phyloP scores from a whole-genome alignment of 2,888 invertebrate genomes.

The Biston betularia region DNA sequence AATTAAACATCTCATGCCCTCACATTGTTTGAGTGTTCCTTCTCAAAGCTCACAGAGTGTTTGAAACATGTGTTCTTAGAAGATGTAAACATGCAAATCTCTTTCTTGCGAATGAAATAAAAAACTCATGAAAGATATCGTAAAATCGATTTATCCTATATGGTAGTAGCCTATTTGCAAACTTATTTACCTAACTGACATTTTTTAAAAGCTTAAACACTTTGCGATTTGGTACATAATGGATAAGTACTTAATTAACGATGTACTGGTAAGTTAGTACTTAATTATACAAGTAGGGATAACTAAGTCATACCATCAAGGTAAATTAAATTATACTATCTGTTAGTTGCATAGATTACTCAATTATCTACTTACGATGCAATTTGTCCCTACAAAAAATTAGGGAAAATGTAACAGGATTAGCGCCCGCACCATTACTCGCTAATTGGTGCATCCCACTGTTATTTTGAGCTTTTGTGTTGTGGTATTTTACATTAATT shows the following conservation, averaged over 20 bases:
- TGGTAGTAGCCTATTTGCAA: background rate
- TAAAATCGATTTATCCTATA: conserved; percentile 41
- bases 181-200: background rate
- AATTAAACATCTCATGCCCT: conserved; percentile 11
- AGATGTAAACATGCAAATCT: conserved; percentile 66
- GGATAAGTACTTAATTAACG: too few species aligned
- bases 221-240: too few species aligned
- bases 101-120: conserved; percentile 49
- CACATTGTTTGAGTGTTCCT: conserved; percentile 42
- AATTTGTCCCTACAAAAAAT: conserved; percentile 56
- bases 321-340: conserved; percentile 10
- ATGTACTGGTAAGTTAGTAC: too few species aligned
- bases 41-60: conserved; percentile 36
- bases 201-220: background rate
- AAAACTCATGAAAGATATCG: conserved; percentile 48
- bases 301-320: background rate
- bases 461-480: conserved; percentile 24
- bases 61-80: conserved; percentile 55
- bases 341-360: conserved; percentile 42
- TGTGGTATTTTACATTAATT: conserved; percentile 26
- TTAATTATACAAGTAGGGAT: too few species aligned
- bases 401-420: conserved; percentile 64
- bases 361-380: conserved; percentile 46
- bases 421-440: conserved; percentile 74
- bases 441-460: conserved; percentile 59